Evolutionary conservation across 2,797 vertebrate genomes (phyloP).

Genomic region (Neostethus bicornis): DNA sequence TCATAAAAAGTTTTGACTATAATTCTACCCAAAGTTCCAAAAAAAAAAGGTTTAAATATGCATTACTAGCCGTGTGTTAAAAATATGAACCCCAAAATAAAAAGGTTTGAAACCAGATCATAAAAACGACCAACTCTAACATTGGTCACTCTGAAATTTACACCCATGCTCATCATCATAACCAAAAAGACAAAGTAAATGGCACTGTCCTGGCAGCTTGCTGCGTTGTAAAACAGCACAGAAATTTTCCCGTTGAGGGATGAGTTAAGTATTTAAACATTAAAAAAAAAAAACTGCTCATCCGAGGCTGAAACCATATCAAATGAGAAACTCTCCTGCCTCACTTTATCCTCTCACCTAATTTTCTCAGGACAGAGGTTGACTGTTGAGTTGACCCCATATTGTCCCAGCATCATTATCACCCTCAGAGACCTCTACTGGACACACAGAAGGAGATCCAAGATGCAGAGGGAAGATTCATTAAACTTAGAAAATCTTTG

Average conservation of each 20-base stretch:
- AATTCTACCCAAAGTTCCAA: too few species aligned
- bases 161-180: conserved; percentile 3
- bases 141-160: conserved; percentile 4
- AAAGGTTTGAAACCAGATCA: not conserved
- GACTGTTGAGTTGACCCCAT: conserved; percentile 51
- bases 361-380: conserved; percentile 44
- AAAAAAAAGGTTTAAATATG: too few species aligned
- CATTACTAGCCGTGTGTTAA: too few species aligned
- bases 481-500: conserved; percentile 14
- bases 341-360: conserved; percentile 41
- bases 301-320: conserved; percentile 15
- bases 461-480: not conserved
- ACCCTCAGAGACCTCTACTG: conserved; percentile 49
- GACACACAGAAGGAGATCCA: conserved; percentile 21
- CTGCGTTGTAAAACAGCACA: too few species aligned
- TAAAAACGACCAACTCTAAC: not conserved
- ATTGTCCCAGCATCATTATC: conserved; percentile 46
- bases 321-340: conserved; percentile 14
- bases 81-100: not conserved
- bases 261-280: too few species aligned
- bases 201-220: too few species aligned
- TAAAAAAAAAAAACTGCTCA: too few species aligned
- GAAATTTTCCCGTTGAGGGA: too few species aligned
- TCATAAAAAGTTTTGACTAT: too few species aligned
- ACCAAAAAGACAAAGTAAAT: conserved; percentile 5